These are phyloP conservation scores for Tetropium fuscum DNA, from an alignment of 2,888 invertebrate species.

Conservation along the genomic window DNA sequence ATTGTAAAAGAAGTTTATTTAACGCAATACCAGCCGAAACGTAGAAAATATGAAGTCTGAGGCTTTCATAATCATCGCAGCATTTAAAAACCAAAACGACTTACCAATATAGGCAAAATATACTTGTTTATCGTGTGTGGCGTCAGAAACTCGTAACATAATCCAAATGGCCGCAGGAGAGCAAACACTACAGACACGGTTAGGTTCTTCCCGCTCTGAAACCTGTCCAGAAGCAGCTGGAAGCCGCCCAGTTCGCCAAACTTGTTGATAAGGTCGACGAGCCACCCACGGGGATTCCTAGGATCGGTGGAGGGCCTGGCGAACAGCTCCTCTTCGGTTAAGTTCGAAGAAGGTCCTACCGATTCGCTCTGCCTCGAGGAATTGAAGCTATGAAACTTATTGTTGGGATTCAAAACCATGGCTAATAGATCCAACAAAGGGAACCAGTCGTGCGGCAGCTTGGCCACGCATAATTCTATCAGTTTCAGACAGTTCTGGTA, in stretches of 20 bases:
- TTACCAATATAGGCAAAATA: constrained; percentile 90
- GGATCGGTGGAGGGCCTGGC: constrained; percentile 84
- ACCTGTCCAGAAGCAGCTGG: constrained; percentile 84
- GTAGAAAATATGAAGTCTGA: constrained; percentile 17
- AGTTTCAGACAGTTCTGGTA: constrained; percentile 93
- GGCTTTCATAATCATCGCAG: neutral
- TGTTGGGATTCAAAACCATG: constrained; percentile 94
- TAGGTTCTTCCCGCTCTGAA: constrained; percentile 80
- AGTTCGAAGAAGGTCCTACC: constrained; percentile 71
- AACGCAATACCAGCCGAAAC: too few relatives aligned
- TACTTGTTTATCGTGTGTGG: constrained; percentile 91
- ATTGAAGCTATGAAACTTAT: constrained; percentile 94
- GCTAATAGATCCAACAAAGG: constrained; percentile 92
- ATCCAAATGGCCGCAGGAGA: constrained; percentile 90
- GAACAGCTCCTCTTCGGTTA: constrained; percentile 78
- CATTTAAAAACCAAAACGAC: constrained; percentile 51
- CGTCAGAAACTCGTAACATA: constrained; percentile 92
- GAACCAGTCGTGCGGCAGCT: constrained; percentile 91
- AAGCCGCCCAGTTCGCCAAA: constrained; percentile 94
- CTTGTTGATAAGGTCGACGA: constrained; percentile 94
- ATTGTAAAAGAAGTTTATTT: too few relatives aligned
- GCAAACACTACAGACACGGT: constrained; percentile 84
- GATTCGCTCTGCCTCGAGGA: constrained; percentile 81
- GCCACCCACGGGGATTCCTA: constrained; percentile 92
- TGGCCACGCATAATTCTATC: constrained; percentile 92